Evolutionary conservation across 2,888 invertebrate species (phyloP).

Genomic region (Diaprepes abbreviatus): DNA sequence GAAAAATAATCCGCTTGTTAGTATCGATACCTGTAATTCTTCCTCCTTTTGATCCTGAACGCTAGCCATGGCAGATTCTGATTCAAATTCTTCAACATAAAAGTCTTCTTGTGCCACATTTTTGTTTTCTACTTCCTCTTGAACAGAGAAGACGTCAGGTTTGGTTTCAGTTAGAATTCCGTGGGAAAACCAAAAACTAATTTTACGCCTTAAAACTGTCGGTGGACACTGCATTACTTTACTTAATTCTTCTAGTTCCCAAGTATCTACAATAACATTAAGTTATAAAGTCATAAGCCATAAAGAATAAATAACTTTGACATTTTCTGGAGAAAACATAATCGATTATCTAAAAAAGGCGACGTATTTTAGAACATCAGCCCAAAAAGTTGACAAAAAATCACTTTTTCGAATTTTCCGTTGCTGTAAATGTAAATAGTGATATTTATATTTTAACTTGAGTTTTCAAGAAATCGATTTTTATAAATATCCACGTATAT

Average conservation of each 20-base stretch:
- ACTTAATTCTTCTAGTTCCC: constrained; percentile 90
- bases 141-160: constrained; percentile 80
- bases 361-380: too few relatives aligned
- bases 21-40: constrained; percentile 88
- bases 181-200: constrained; percentile 95
- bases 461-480: too few relatives aligned
- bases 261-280: constrained; percentile 74
- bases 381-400: too few relatives aligned
- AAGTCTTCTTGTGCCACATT: constrained; percentile 70
- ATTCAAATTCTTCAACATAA: constrained; percentile 88
- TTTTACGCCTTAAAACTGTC: constrained; percentile 86
- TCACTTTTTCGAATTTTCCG: too few relatives aligned
- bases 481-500: too few relatives aligned
- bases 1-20: too few relatives aligned
- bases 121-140: constrained; percentile 74
- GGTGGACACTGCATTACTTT: constrained; percentile 89
- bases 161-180: constrained; percentile 85
- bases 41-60: constrained; percentile 95
- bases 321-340: too few relatives aligned
- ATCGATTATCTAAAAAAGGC: too few relatives aligned
- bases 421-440: too few relatives aligned
- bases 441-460: too few relatives aligned
- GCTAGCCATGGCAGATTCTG: constrained; percentile 95
- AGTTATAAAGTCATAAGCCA: too few relatives aligned
- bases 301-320: too few relatives aligned